Conservation (phyloP, 2,888 invertebrate genomes). For the Agrochola lychnidis region DNA sequence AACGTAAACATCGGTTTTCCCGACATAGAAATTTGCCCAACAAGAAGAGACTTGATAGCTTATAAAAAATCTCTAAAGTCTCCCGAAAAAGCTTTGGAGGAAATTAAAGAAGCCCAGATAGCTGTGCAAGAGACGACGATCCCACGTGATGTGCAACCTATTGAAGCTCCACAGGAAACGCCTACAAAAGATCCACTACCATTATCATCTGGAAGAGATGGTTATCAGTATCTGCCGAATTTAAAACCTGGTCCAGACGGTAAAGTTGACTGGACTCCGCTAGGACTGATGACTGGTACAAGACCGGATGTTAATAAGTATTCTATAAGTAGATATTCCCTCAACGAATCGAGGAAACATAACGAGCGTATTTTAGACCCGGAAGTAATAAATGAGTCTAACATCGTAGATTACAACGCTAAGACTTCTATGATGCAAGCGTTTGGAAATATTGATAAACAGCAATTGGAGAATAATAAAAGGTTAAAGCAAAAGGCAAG, state of each 20-base stretch:
- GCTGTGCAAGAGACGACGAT: constrained; percentile 32
- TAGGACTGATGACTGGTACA: constrained; percentile 93
- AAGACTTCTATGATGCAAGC: constrained; percentile 92
- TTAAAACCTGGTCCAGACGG: constrained; percentile 93
- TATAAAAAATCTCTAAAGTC: constrained; percentile 79
- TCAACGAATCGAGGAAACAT: constrained; percentile 93
- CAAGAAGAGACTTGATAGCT: constrained; percentile 77
- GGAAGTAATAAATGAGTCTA: constrained; percentile 88
- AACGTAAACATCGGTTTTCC: constrained; percentile 69
- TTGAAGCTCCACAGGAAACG: neutral
- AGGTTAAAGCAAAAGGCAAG: constrained; percentile 92
- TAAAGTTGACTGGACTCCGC: constrained; percentile 93
- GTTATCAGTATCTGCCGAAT: constrained; percentile 72
- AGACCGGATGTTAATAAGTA: constrained; percentile 94
- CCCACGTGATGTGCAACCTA: neutral
- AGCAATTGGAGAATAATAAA: constrained; percentile 92
- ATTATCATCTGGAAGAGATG: constrained; percentile 65
- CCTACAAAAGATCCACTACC: constrained; percentile 46
- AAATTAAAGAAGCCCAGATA: constrained; percentile 65
- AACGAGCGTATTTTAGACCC: constrained; percentile 89
- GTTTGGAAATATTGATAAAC: constrained; percentile 92
- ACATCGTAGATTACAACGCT: constrained; percentile 91
- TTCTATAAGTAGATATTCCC: constrained; percentile 93
- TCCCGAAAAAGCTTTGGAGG: constrained; percentile 70
- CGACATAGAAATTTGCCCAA: constrained; percentile 80